Evolutionary conservation across 2,888 invertebrate genomes (phyloP), one percentile per base, ranked within the genome.

Genomic region (Pollenia labialis): DNA sequence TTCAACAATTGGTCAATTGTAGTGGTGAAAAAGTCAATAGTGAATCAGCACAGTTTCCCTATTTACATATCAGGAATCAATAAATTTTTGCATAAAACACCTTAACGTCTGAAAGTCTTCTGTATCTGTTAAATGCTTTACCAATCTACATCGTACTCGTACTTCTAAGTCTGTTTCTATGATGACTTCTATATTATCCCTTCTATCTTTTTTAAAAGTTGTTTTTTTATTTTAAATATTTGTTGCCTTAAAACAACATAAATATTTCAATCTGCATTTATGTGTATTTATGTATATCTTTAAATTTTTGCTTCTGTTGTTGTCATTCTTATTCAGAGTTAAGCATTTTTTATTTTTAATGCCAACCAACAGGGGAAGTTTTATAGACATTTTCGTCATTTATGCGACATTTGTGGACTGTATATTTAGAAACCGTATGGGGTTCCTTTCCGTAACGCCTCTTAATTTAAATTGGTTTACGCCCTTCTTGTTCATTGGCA

Each of bases 381-480:
- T 84, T 77, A 76, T 84, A 87, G 87, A 87, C 87, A 87, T 84
- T 84, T 81, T 84, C 74, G 81, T 87, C 87, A 77, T 84, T 81
- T 84, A 87, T 87, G 87, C 80, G 84, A 87, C 87, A 87, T 84
- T 87, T 87, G 87, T 81, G 84, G 87, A 84, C 76, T 74, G 77
- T 84, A 68, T 84, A 87, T 72, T 81, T 74, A 84, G 75, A 81
- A 84, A 84, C 87, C 84, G 87, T 84, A 84, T 87, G 84, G 84
- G 81, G 84, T 87, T 87, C 84, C 84, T 84, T 87, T 77, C 76
- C n/a, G 84, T 77, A 81, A 87, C 87, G 87, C 87, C 84, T 87
- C 81, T 87, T 87, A 81, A 87, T 87, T 87, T 87, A 87, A 87
- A 87, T 87, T 84, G 62, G 84, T 87, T 87, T 77, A 87, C 87